Evolutionary conservation across 2,888 invertebrate species (phyloP).

Genomic region (Trachelus tabidus): DNA sequence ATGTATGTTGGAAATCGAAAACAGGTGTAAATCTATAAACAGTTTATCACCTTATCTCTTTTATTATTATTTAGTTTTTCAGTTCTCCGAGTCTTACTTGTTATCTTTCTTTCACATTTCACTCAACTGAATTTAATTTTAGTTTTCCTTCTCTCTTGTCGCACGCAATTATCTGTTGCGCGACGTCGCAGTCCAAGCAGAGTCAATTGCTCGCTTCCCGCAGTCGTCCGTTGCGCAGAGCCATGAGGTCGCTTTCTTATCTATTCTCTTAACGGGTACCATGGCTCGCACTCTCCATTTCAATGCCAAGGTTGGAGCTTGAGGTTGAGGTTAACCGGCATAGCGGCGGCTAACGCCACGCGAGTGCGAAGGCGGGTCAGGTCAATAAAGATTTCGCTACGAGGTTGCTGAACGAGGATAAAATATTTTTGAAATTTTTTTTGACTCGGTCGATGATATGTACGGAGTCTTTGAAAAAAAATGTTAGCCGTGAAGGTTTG

Average conservation of each 20-base stretch:
- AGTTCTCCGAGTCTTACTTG: no score
- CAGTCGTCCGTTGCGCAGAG: not conserved
- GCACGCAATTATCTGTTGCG: not conserved
- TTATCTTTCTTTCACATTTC: not conserved
- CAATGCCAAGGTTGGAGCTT: not conserved
- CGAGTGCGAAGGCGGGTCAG: no score
- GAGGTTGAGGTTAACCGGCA: not conserved
- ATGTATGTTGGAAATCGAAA: no score
- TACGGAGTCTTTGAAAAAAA: not conserved
- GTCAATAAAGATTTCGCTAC: no score
- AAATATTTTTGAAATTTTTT: no score
- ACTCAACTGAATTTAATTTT: not conserved
- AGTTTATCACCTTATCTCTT: no score
- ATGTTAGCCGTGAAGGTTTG: not conserved
- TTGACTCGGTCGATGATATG: rapidly evolving
- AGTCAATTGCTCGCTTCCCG: not conserved
- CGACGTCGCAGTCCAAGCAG: not conserved
- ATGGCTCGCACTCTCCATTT: not conserved
- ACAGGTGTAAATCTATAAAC: no score
- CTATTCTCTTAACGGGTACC: not conserved
- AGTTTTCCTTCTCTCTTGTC: not conserved
- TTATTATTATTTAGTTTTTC: no score
- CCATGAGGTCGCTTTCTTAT: not conserved
- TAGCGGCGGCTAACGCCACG: not conserved
- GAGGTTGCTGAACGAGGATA: no score